Conservation (phyloP, 2,888 invertebrate species). For the Acleris literana region DNA sequence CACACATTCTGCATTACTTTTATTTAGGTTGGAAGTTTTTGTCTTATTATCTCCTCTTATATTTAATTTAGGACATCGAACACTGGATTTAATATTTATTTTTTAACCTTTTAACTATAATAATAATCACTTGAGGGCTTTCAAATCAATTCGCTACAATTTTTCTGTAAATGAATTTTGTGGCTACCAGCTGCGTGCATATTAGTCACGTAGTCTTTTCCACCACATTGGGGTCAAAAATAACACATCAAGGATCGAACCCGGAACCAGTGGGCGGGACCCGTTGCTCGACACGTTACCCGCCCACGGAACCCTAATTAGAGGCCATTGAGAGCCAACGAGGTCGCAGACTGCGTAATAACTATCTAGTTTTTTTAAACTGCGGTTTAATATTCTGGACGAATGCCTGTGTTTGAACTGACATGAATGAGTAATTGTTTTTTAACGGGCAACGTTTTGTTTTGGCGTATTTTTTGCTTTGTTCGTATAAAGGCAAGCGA, state of each 20-base stretch:
- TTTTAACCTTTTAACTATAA: background rate
- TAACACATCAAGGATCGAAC: conserved; percentile 34
- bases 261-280: conserved; percentile 39
- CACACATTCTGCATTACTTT: too few relatives aligned
- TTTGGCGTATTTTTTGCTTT: conserved; percentile 7
- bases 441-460: conserved; percentile 1
- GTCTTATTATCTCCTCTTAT: too few relatives aligned
- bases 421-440: conserved; percentile 10
- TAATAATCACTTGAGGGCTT: background rate
- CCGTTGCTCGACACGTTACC: conserved; percentile 29
- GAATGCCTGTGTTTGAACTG: background rate
- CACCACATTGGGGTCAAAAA: conserved; percentile 25
- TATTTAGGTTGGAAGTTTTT: too few relatives aligned
- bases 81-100: too few relatives aligned
- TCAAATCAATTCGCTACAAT: background rate
- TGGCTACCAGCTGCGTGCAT: background rate
- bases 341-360: conserved; percentile 19
- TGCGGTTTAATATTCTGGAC: conserved; percentile 7
- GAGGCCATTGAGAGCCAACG: conserved; percentile 36
- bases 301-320: conserved; percentile 38
- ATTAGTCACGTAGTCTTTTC: conserved; percentile 32
- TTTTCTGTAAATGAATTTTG: background rate
- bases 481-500: background rate
- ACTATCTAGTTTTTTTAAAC: conserved; percentile 13
- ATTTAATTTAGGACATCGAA: too few relatives aligned